Base-by-base conservation (phyloP, 2,888 invertebrate genomes). In the Orgyia antiqua region DNA sequence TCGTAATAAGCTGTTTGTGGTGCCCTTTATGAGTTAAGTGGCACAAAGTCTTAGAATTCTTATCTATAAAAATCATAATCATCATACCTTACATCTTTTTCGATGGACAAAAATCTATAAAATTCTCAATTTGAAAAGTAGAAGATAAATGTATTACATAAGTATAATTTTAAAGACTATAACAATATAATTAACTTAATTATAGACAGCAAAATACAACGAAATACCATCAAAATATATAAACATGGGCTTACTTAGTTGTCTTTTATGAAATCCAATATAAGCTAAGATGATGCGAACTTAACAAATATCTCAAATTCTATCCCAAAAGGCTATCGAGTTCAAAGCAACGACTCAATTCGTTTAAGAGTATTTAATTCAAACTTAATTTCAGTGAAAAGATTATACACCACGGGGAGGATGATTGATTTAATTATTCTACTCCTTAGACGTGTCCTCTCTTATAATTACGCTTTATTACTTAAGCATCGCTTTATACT, bases 371-470 rank as follows among this genome's bases (percentile, higher is more conserved):
- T 72, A 76, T 78, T 79, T 80, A 78, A 78, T 77, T 75, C 67
- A 65, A 74, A 73, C 67, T 75, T 68, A 75, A 80, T 79, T 78
- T 69, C 62, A 67, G 50, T 69, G 68, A 75, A 78, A 79, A 82
- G 83, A 84, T 83, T 82, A 83, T 79, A 78, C 68, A 77, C 78
- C 79, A 64, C 72, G 57, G 67, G 61, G 59, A 69, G 73, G 76
- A 71, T 77, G 83, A 84, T 84, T 83, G 83, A 83, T 86, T 80
- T 80, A 84, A 84, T 86, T 84, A 82, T 77, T 77, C 67, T 69
- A 59, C 78, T 77, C 64, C 65, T 77, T 59, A 79, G 82, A 80
- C 77, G 75, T 83, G 82, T 84, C 80, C 80, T 82, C 73, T 80
- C 82, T 76, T 82, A 77, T 84, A 84, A 86, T 86, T 84, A 83